phyloP scores from a whole-genome alignment of 2,797 vertebrate species.

The Typhlichthys subterraneus region DNA sequence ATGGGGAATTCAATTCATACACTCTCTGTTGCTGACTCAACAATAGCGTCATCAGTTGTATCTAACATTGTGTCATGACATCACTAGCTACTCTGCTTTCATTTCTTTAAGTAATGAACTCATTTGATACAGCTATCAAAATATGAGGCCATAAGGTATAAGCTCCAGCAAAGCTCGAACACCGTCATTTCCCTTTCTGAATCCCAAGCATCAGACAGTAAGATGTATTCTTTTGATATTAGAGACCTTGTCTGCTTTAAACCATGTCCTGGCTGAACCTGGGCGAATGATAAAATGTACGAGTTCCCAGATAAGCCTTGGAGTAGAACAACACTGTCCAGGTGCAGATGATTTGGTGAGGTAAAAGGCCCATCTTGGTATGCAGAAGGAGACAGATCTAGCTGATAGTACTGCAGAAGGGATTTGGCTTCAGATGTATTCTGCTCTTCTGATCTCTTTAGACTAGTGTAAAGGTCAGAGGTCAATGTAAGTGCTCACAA shows the following conservation, averaged over 20 bases:
- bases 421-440: conserved; percentile 71
- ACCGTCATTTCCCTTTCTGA: conserved; percentile 50
- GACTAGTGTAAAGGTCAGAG: conserved; percentile 68
- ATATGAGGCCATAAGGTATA: conserved; percentile 44
- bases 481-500: conserved; percentile 43
- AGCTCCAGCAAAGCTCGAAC: conserved; percentile 32
- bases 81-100: background rate
- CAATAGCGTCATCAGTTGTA: background rate
- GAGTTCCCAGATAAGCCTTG: conserved; percentile 69
- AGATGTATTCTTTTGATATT: conserved; percentile 62
- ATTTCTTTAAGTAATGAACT: background rate
- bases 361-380: conserved; percentile 72
- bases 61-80: background rate
- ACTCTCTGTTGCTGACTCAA: conserved; percentile 8
- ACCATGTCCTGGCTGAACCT: conserved; percentile 70
- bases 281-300: conserved; percentile 71
- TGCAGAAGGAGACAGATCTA: conserved; percentile 73
- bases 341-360: conserved; percentile 72
- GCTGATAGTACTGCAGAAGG: conserved; percentile 64
- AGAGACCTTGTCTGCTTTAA: conserved; percentile 61
- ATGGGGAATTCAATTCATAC: too few species aligned
- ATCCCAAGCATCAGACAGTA: conserved; percentile 61
- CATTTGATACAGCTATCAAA: conserved; percentile 30
- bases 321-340: conserved; percentile 75
- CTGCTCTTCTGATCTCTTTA: conserved; percentile 70